Base-by-base conservation (phyloP, 2,888 invertebrate species). In the Poecilobothrus nobilitatus region DNA sequence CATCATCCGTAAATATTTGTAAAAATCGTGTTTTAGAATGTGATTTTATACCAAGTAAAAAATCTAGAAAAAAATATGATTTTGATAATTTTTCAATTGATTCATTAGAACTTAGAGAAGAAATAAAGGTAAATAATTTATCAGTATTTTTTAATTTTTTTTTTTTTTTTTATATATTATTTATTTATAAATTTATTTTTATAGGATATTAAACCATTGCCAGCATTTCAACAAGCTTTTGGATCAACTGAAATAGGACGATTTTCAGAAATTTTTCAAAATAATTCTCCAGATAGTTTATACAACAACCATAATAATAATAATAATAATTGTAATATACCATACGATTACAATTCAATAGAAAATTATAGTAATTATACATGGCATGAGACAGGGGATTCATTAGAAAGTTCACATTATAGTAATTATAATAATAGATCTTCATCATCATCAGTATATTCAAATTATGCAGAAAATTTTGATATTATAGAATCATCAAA, bases 161-260 rank as follows among this genome's bases (percentile, higher is more conserved):
- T 62, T n/a, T 9, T 63, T 64, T 21, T n/a, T n/a, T n/a, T n/a
- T n/a, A n/a, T n/a, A n/a, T n/a, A 20, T 44, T 21, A 21, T 5
- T 61, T 61, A n/a, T 61, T 64, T 2, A 62, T 44, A 22, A 10
- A 34, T 62, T 63, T 34, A 34, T 34, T 34, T 34, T 12, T 67
- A 7, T 66, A 74, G 80, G 77, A 81, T 66, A 77, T 80, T 10
- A 80, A 79, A 68, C 90, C 91, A 8, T 79, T 92, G 70, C 91
- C 91, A 8, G 91, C 91, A 65, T 92, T 92, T 78, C 91, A 91
- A 78, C 92, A 92, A 82, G 91, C 92, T 1, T 92, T 92, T 78
- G 92, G 92, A 34, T 91, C 91, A 37, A 92, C 92, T 33, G 92
- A 92, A 81, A 90, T 92, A 73, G 92, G 92, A n/a, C 87, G 91